Evolutionary conservation across 1,140 invertebrate species (phyloP).

Genomic region (Babylonia areolata): DNA sequence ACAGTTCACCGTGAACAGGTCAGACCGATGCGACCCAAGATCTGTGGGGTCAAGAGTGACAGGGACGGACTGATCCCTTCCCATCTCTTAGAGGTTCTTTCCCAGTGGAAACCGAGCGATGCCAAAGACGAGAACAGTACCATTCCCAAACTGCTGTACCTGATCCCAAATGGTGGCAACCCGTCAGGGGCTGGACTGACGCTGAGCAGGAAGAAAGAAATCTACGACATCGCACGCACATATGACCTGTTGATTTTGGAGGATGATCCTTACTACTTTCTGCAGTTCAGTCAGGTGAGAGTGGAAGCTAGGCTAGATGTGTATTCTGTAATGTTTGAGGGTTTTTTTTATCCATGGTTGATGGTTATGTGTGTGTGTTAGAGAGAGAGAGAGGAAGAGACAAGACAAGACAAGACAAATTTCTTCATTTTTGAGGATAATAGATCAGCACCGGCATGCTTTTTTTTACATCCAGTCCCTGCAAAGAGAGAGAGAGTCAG

Average conservation of each 20-base stretch:
- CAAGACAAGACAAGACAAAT: too few species aligned
- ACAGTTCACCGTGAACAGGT: constrained; percentile 53
- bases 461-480: too few species aligned
- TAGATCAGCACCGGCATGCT: too few species aligned
- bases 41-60: constrained; percentile 69
- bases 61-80: constrained; percentile 72
- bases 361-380: too few species aligned
- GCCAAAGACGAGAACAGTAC: constrained; percentile 55
- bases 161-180: constrained; percentile 82
- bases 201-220: constrained; percentile 81
- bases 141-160: constrained; percentile 79
- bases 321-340: too few species aligned
- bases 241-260: constrained; percentile 88
- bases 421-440: too few species aligned
- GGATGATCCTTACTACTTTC: constrained; percentile 88
- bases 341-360: too few species aligned
- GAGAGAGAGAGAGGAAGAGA: too few species aligned
- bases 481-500: too few species aligned
- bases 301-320: too few species aligned
- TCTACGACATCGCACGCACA: constrained; percentile 84
- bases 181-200: constrained; percentile 84
- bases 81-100: constrained; percentile 62
- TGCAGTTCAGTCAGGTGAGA: constrained; percentile 81
- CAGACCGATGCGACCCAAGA: constrained; percentile 66
- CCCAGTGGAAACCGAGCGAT: constrained; percentile 68